Evolutionary conservation across 2,113 vertebrate genomes (phyloP).

Genomic region (Lasiurus borealis): DNA sequence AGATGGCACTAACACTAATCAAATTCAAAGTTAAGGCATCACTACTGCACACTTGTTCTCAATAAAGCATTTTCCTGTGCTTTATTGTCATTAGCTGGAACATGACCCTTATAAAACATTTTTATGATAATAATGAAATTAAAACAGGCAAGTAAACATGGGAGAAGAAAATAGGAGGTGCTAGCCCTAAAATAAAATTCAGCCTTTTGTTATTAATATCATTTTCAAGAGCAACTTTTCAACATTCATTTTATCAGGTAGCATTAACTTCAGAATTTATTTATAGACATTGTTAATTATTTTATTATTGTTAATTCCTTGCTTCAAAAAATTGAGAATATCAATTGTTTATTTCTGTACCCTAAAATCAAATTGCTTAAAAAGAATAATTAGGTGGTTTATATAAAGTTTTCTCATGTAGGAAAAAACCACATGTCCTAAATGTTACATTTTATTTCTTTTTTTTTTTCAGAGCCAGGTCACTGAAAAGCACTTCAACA

Average conservation of each 20-base stretch:
- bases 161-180: background rate
- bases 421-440: background rate
- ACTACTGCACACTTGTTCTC: fast-evolving
- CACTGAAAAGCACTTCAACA: background rate
- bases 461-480: background rate
- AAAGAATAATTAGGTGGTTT: background rate
- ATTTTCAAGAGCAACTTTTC: background rate
- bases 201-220: conserved; percentile 13
- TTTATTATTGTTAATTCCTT: background rate
- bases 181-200: background rate
- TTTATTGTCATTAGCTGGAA: background rate
- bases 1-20: conserved; percentile 81
- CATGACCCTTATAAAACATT: background rate
- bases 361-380: background rate
- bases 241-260: background rate
- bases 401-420: background rate
- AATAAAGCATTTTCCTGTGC: background rate
- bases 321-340: background rate
- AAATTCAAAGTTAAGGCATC: conserved; percentile 3
- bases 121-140: background rate
- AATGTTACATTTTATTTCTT: background rate
- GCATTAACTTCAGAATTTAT: background rate
- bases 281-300: background rate
- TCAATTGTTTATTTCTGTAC: background rate
- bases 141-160: background rate